phyloP scores from a whole-genome alignment of 2,888 invertebrate species.

The Clitarchus hookeri region DNA sequence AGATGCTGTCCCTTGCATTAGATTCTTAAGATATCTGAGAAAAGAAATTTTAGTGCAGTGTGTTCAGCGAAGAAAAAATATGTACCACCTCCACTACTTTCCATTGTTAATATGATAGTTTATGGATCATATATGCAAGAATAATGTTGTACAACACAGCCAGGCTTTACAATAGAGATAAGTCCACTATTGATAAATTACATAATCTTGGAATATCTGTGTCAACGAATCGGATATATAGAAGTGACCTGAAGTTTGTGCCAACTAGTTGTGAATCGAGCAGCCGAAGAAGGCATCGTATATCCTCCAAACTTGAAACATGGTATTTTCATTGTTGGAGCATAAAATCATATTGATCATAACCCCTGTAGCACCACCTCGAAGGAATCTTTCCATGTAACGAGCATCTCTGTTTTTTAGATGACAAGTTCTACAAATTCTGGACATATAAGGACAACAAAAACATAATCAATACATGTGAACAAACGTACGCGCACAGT shows the following conservation, averaged over 20 bases:
- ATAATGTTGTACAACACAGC: background rate
- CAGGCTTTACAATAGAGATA: background rate
- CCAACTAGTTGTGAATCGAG: background rate
- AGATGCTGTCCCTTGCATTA: background rate
- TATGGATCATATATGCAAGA: background rate
- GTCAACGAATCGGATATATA: background rate
- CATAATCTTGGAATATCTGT: background rate
- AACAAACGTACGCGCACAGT: slow-evolving; percentile 7
- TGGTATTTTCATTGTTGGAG: background rate
- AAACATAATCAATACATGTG: background rate
- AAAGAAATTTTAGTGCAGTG: background rate
- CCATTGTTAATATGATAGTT: background rate
- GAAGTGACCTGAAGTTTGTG: background rate
- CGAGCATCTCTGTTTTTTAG: slow-evolving; percentile 11
- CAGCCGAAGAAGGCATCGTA: background rate
- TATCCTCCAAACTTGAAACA: background rate
- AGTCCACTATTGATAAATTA: background rate
- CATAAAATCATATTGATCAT: background rate
- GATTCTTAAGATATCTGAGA: background rate
- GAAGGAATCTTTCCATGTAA: background rate
- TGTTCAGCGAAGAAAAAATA: background rate
- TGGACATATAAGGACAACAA: background rate
- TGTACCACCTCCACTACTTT: background rate
- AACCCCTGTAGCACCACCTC: background rate
- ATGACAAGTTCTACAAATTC: slow-evolving; percentile 1